phyloP scores from a whole-genome alignment of 1,140 invertebrate species.

The Lucilia sericata region DNA sequence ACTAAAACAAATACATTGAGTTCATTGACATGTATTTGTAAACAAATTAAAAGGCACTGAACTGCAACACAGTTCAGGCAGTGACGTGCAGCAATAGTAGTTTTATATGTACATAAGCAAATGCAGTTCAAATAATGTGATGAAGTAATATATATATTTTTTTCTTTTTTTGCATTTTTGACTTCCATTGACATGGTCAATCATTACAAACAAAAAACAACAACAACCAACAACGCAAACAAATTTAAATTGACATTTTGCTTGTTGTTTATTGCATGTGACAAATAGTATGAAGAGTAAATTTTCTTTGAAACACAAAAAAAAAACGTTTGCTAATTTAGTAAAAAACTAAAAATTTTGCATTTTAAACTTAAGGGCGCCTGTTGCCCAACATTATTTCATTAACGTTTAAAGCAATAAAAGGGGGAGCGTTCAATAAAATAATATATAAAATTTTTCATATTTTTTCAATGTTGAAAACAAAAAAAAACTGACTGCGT shows the following conservation, averaged over 20 bases:
- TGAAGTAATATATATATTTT: not conserved
- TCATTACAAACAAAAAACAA: not conserved
- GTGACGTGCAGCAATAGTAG: not conserved
- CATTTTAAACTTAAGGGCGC: not conserved
- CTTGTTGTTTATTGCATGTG: not conserved
- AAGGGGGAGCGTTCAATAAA: not conserved
- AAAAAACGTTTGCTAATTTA: not conserved
- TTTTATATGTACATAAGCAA: not conserved
- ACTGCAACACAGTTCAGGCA: not conserved
- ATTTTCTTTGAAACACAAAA: too few species aligned
- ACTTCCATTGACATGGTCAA: not conserved
- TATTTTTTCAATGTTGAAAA: too few species aligned
- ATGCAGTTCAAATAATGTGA: not conserved
- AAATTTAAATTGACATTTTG: not conserved
- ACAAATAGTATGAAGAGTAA: not conserved
- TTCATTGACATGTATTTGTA: not conserved
- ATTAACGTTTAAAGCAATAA: not conserved
- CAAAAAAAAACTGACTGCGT: too few species aligned
- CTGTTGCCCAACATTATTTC: not conserved
- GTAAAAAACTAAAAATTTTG: not conserved
- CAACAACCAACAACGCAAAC: not conserved
- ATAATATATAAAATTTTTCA: not conserved
- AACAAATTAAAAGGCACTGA: not conserved
- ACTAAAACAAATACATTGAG: not conserved
- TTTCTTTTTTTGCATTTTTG: not conserved